Percentiles rank a stretch among this genome's conserved stretches.
phyloP scores from a whole-genome alignment of 2,888 invertebrate genomes.

The Phaonia tiefii region DNA sequence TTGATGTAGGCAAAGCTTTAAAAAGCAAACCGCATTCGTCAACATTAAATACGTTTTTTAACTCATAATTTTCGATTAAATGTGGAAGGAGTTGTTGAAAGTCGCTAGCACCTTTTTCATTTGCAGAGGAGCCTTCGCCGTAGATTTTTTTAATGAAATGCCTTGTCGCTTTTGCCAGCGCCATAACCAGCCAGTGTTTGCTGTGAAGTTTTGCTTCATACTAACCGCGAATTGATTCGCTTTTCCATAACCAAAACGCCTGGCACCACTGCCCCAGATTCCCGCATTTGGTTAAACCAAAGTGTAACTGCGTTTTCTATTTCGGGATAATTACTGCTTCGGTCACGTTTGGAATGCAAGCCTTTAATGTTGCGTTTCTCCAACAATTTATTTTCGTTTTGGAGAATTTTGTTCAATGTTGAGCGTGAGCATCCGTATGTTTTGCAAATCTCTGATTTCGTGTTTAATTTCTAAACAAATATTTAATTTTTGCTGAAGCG shows the following conservation, averaged over 20 bases:
- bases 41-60: slow-evolving; percentile 7
- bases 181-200: slow-evolving; percentile 41
- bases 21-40: slow-evolving; percentile 25
- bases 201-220: slow-evolving; percentile 33
- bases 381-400: too few relatives aligned
- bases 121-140: slow-evolving; percentile 30
- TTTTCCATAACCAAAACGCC: background rate
- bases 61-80: slow-evolving; percentile 10
- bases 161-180: slow-evolving; percentile 34
- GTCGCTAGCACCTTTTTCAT: slow-evolving; percentile 1
- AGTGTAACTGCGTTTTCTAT: too few relatives aligned
- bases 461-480: slow-evolving; percentile 29
- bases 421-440: too few relatives aligned
- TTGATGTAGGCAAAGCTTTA: slow-evolving; percentile 32
- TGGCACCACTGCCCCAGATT: slow-evolving; percentile 14
- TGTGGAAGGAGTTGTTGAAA: slow-evolving; percentile 34
- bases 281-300: too few relatives aligned
- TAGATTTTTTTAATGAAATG: slow-evolving; percentile 27
- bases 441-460: too few relatives aligned
- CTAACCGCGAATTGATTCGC: slow-evolving; percentile 30
- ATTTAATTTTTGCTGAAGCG: slow-evolving; percentile 23
- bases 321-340: too few relatives aligned
- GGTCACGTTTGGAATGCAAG: too few relatives aligned
- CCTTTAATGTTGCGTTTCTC: too few relatives aligned
- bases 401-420: too few relatives aligned